Percentiles rank a stretch among this genome's conserved stretches.
Evolutionary conservation across 2,888 invertebrate species (phyloP).

Genomic region (Trachelus troglodyta): DNA sequence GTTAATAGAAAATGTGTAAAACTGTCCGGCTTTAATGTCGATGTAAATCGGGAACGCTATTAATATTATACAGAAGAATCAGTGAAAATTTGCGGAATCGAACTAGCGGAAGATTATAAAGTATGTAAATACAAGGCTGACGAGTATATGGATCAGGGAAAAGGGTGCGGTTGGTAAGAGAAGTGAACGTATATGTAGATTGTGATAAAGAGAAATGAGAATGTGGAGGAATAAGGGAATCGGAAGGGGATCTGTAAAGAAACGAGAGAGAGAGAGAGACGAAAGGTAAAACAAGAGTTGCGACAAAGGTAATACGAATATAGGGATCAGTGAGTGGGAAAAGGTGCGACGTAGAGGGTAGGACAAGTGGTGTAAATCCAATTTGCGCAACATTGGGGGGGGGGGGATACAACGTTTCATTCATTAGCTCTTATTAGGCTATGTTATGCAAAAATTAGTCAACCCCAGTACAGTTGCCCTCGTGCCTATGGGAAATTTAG

Average conservation of each 20-base stretch:
- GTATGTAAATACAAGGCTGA: slow-evolving; percentile 38
- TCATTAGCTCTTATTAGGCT: slow-evolving; percentile 58
- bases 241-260: background rate
- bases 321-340: slow-evolving; percentile 21
- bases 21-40: background rate
- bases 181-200: background rate
- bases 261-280: slow-evolving; percentile 6
- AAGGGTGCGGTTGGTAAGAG: slow-evolving; percentile 7
- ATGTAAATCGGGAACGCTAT: background rate
- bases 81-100: slow-evolving; percentile 32
- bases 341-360: slow-evolving; percentile 39
- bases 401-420: slow-evolving; percentile 44
- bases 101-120: slow-evolving; percentile 36
- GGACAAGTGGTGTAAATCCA: slow-evolving; percentile 54
- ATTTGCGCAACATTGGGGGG: slow-evolving; percentile 47
- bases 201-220: background rate
- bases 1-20: background rate
- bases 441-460: slow-evolving; percentile 59
- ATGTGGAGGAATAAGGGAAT: slow-evolving; percentile 5
- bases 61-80: background rate
- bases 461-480: slow-evolving; percentile 33
- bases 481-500: slow-evolving; percentile 45
- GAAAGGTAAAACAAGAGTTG: background rate
- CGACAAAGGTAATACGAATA: background rate
- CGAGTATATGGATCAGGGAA: slow-evolving; percentile 26